Conservation (phyloP, 2,888 invertebrate genomes). For the Heliconius cydno region DNA sequence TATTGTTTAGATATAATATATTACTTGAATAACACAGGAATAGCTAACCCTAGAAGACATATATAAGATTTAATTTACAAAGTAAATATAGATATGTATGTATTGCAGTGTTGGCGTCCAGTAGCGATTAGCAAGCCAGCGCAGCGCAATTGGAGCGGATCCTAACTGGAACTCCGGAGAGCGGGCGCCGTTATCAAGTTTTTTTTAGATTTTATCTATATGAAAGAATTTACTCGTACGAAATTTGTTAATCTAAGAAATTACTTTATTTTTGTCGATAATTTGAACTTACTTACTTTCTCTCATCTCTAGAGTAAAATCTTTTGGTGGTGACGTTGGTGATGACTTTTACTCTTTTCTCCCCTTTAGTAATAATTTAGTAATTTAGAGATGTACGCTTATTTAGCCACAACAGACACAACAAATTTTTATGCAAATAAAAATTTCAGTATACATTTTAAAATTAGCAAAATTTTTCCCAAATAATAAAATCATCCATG, state of each 20-base stretch:
- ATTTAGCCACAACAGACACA: not conserved
- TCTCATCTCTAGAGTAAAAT: too few species aligned
- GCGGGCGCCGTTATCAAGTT: slow-evolving; percentile 50
- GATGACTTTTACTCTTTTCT: not conserved
- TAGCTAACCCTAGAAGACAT: not conserved
- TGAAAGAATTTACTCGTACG: slow-evolving; percentile 20
- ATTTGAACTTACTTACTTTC: too few species aligned
- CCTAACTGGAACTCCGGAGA: slow-evolving; percentile 66
- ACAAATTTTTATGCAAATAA: too few species aligned
- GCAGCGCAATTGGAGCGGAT: slow-evolving; percentile 68
- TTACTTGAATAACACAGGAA: too few species aligned
- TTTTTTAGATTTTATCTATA: slow-evolving; percentile 32
- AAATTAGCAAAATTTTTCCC: too few species aligned
- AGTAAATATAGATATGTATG: slow-evolving; percentile 42
- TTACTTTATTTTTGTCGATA: too few species aligned
- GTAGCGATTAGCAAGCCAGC: slow-evolving; percentile 54
- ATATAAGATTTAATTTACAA: not conserved
- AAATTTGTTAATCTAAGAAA: not conserved
- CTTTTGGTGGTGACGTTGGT: too few species aligned
- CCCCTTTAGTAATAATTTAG: too few species aligned
- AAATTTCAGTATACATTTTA: too few species aligned
- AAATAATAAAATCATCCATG: not conserved
- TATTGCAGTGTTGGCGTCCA: slow-evolving; percentile 39
- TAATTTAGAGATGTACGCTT: not conserved
- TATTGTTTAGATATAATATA: too few species aligned